Conservation (phyloP, 2,113 vertebrate species). For the Ginglymostoma cirratum region DNA sequence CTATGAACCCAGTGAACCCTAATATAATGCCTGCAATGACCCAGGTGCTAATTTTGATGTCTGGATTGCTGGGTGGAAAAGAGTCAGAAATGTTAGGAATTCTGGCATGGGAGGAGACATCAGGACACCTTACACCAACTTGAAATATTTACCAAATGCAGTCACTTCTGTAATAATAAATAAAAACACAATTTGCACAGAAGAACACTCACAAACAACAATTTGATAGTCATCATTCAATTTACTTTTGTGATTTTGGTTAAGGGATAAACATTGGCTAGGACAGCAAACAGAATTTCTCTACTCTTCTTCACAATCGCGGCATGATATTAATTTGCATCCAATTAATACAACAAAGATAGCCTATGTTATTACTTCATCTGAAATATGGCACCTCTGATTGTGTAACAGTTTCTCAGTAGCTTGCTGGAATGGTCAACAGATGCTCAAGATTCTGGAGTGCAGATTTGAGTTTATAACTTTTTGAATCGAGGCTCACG, state of each 20-base stretch:
- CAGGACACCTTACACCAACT: neutral
- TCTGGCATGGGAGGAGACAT: neutral
- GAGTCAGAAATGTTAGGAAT: neutral
- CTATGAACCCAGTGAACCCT: neutral
- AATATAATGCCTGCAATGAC: neutral
- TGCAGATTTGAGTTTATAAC: neutral
- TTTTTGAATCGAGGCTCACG: neutral
- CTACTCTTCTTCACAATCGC: neutral
- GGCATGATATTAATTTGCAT: neutral
- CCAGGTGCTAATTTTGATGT: neutral
- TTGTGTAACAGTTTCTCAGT: neutral
- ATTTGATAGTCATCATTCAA: neutral
- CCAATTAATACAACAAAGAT: neutral
- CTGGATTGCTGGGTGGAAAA: neutral
- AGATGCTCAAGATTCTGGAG: neutral
- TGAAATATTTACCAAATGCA: neutral
- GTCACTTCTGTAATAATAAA: neutral
- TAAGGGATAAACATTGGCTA: neutral
- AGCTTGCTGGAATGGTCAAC: neutral
- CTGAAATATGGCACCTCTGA: neutral
- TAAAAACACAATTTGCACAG: neutral
- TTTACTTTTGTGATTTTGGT: neutral
- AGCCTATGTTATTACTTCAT: neutral
- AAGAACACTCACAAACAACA: neutral
- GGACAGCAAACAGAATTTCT: neutral